A percentile compares a stretch with the other conserved stretches of the same genome.
These are phyloP conservation scores for Myrmecophaga tridactyla DNA, from an alignment of 2,113 vertebrate species.

Conservation along the genomic window DNA sequence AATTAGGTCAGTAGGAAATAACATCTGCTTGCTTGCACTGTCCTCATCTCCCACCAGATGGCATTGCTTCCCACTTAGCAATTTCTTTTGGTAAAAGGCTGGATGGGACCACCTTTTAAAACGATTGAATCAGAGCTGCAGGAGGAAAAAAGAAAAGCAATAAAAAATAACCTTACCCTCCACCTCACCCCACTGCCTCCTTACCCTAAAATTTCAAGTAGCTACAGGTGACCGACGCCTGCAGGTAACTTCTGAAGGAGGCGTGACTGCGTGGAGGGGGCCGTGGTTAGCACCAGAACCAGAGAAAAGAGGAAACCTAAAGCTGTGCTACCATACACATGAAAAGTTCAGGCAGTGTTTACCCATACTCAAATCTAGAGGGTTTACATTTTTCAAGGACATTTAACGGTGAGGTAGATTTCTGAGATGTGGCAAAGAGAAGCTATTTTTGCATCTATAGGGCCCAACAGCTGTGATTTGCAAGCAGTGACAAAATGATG, in stretches of 20 bases:
- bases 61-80: background rate
- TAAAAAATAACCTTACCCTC: background rate
- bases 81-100: background rate
- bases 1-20: background rate
- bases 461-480: background rate
- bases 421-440: background rate
- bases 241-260: background rate
- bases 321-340: background rate
- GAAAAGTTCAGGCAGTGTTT: background rate
- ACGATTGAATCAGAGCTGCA: background rate
- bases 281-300: background rate
- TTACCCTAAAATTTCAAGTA: background rate
- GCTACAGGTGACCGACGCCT: background rate
- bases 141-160: background rate
- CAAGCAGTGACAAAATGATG: background rate
- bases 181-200: too few species aligned
- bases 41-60: slow-evolving; percentile 2
- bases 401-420: background rate
- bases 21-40: background rate
- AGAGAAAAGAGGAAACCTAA: background rate
- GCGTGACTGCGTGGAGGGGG: background rate
- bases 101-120: background rate
- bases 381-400: background rate
- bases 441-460: background rate
- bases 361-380: background rate